These are phyloP conservation scores for Cheilosia scutellata DNA, from an alignment of 2,888 invertebrate genomes.

Conservation along the genomic window DNA sequence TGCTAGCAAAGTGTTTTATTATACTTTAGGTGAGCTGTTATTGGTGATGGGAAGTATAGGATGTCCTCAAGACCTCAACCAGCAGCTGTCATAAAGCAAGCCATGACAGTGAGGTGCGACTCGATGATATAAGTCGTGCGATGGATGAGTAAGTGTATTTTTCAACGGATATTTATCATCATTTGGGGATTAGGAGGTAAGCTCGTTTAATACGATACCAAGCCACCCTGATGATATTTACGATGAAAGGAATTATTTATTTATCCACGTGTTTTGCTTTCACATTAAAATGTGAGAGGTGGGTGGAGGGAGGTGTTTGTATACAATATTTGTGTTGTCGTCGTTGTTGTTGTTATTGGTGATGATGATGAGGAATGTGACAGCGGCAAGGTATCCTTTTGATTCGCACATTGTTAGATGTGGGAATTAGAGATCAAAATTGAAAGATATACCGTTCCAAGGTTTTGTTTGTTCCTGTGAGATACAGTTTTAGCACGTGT, in stretches of 20 bases:
- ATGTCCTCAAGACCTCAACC: not conserved
- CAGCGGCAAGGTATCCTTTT: too few species aligned
- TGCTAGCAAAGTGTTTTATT: conserved; percentile 35
- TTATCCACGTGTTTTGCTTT: not conserved
- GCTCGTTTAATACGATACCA: conserved; percentile 41
- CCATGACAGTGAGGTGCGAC: conserved; percentile 32
- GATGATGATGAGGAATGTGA: not conserved
- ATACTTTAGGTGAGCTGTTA: not conserved
- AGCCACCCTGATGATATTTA: conserved; percentile 42
- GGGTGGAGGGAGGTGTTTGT: not conserved
- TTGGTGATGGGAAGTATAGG: not conserved
- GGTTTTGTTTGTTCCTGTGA: too few species aligned
- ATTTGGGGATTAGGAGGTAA: conserved; percentile 34
- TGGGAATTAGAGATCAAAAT: too few species aligned
- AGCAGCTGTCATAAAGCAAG: conserved; percentile 41
- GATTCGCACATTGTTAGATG: too few species aligned
- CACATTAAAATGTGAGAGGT: not conserved
- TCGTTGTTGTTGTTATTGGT: not conserved
- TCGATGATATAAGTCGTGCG: conserved; percentile 18
- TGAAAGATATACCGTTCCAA: too few species aligned
- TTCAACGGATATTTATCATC: conserved; percentile 36
- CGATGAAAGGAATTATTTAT: conserved; percentile 47
- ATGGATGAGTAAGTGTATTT: conserved; percentile 35
- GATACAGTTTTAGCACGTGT: too few species aligned
- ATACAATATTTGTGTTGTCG: not conserved